Conservation (phyloP, 2,113 vertebrate genomes). For the Prionailurus bengalensis region DNA sequence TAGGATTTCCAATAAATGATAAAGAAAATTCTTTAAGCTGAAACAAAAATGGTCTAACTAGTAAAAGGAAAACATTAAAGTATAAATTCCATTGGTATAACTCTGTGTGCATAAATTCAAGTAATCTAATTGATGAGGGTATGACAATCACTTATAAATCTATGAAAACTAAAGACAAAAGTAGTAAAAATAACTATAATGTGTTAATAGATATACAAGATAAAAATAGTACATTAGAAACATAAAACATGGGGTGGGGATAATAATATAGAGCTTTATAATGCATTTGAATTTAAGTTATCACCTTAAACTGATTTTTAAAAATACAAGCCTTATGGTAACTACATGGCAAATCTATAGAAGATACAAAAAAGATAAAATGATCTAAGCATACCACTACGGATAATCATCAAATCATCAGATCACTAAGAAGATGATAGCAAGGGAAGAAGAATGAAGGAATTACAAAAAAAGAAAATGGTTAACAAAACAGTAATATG, state of each 20-base stretch:
- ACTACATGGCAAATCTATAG: neutral
- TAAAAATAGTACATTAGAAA: neutral
- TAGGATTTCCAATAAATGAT: neutral
- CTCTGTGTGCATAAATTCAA: neutral
- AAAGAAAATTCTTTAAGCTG: neutral
- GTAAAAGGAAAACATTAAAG: no score
- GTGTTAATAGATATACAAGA: neutral
- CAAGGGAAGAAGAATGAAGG: neutral
- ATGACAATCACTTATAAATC: neutral
- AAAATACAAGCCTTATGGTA: neutral
- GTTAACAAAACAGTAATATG: neutral
- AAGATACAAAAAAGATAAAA: neutral
- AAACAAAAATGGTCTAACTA: neutral
- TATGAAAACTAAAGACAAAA: neutral
- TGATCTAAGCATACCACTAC: no score
- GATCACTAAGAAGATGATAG: neutral
- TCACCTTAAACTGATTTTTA: no score
- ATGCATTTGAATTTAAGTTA: neutral
- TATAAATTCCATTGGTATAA: neutral
- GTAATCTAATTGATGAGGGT: neutral
- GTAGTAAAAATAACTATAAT: neutral
- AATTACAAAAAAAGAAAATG: neutral
- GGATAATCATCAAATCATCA: neutral
- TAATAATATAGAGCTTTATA: neutral
- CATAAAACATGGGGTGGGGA: neutral